phyloP scores from a whole-genome alignment of 2,888 invertebrate genomes.

The Stratiomys singularior region DNA sequence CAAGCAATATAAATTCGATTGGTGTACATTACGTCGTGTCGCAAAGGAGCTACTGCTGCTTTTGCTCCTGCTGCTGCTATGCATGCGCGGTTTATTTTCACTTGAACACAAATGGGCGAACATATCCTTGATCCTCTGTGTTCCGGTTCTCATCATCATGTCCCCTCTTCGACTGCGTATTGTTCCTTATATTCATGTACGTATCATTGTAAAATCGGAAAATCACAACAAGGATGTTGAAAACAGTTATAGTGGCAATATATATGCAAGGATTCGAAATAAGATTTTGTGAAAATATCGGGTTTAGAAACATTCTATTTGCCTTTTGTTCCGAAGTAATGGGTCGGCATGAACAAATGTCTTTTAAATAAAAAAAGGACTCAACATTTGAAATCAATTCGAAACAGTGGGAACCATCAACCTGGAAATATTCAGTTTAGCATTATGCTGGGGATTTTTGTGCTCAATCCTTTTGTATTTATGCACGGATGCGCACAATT shows the following conservation, averaged over 20 bases:
- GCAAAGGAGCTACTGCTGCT: not conserved
- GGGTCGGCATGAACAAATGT: conserved; percentile 41
- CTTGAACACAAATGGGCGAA: conserved; percentile 28
- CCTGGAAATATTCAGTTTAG: conserved; percentile 13
- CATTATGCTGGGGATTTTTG: not conserved
- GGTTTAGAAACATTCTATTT: conserved; percentile 41
- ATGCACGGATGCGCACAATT: conserved; percentile 31
- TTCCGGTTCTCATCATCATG: not conserved
- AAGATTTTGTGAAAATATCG: conserved; percentile 39
- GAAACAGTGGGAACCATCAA: not conserved
- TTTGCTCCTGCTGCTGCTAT: conserved; percentile 32
- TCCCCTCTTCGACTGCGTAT: not conserved
- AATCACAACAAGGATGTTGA: conserved; percentile 41
- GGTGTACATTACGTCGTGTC: conserved; percentile 32
- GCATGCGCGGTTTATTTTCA: conserved; percentile 43
- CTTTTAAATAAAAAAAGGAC: conserved; percentile 42
- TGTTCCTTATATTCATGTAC: conserved; percentile 25
- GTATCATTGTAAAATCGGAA: conserved; percentile 19
- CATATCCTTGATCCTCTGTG: not conserved
- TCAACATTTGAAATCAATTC: conserved; percentile 35
- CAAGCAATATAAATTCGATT: conserved; percentile 38
- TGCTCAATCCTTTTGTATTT: not conserved
- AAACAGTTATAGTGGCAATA: conserved; percentile 19
- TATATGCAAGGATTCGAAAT: conserved; percentile 32
- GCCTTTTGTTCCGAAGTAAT: conserved; percentile 44